Percentiles rank a stretch among this genome's conserved stretches.
Conservation (phyloP, 2,113 vertebrate genomes). For the Dendrocopos noguchii region DNA sequence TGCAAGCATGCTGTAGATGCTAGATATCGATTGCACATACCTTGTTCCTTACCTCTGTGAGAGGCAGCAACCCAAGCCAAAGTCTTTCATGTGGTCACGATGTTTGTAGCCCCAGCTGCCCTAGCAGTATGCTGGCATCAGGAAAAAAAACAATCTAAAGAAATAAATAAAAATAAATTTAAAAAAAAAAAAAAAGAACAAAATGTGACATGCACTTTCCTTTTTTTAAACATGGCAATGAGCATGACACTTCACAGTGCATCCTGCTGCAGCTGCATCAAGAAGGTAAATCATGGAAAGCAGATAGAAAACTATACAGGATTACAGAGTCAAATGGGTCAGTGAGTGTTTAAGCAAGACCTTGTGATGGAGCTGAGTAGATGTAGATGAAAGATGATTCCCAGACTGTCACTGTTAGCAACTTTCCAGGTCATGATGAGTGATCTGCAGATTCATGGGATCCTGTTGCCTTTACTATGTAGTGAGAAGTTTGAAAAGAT, state of each 20-base stretch:
- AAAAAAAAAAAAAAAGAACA: background rate
- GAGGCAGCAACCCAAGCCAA: background rate
- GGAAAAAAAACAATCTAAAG: background rate
- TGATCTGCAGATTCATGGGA: background rate
- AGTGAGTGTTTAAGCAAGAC: background rate
- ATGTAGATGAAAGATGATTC: background rate
- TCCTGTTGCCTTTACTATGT: background rate
- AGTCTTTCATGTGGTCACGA: background rate
- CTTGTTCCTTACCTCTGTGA: background rate
- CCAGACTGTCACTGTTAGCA: background rate
- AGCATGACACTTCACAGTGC: background rate
- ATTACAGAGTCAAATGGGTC: background rate
- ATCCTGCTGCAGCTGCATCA: background rate
- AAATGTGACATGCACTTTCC: background rate
- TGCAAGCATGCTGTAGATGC: background rate
- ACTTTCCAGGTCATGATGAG: background rate
- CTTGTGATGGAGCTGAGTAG: background rate
- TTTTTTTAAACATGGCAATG: background rate
- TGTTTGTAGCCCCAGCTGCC: background rate
- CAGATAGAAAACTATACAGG: background rate
- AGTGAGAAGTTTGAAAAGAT: conserved; percentile 23
- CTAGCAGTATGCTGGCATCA: background rate
- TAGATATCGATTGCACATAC: fast-evolving
- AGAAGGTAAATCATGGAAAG: background rate
- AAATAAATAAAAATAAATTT: too few relatives aligned